Evolutionary conservation across 2,888 invertebrate species (phyloP).

Genomic region (Mechanitis messenoides): DNA sequence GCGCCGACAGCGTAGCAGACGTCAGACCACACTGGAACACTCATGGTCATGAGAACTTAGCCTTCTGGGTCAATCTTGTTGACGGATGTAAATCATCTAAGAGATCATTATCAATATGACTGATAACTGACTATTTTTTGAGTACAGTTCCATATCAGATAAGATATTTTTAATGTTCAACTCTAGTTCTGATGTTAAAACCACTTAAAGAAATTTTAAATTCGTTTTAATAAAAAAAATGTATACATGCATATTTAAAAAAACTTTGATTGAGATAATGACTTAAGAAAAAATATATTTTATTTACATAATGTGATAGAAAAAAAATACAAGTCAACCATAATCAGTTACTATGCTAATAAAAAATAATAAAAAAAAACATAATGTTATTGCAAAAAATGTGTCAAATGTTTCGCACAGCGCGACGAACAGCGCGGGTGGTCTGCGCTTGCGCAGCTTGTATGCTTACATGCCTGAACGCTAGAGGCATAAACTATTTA

Average conservation of each 20-base stretch:
- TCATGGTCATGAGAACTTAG: slow-evolving; percentile 37
- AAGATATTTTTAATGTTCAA: neutral
- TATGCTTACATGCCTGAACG: slow-evolving; percentile 20
- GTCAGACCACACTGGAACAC: slow-evolving; percentile 64
- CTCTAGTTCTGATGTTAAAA: neutral
- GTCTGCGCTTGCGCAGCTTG: slow-evolving; percentile 50
- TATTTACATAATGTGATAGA: too few relatives aligned
- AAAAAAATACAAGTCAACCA: too few relatives aligned
- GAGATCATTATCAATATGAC: slow-evolving; percentile 47
- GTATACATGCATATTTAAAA: too few relatives aligned
- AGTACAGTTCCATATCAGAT: neutral
- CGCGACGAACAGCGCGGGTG: slow-evolving; percentile 65
- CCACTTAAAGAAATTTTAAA: too few relatives aligned
- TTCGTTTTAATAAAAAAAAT: too few relatives aligned
- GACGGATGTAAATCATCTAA: slow-evolving; percentile 58
- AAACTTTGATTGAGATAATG: too few relatives aligned
- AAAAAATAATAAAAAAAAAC: neutral
- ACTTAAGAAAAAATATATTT: too few relatives aligned
- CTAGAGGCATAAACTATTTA: slow-evolving; percentile 66
- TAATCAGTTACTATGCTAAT: neutral
- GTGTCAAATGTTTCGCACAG: slow-evolving; percentile 45
- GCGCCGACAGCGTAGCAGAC: slow-evolving; percentile 60
- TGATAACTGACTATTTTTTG: slow-evolving; percentile 21
- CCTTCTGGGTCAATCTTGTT: slow-evolving; percentile 58
- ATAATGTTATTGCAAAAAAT: slow-evolving; percentile 6